Evolutionary conservation across 2,113 vertebrate species (phyloP).

Genomic region (Megaceryle torquata): DNA sequence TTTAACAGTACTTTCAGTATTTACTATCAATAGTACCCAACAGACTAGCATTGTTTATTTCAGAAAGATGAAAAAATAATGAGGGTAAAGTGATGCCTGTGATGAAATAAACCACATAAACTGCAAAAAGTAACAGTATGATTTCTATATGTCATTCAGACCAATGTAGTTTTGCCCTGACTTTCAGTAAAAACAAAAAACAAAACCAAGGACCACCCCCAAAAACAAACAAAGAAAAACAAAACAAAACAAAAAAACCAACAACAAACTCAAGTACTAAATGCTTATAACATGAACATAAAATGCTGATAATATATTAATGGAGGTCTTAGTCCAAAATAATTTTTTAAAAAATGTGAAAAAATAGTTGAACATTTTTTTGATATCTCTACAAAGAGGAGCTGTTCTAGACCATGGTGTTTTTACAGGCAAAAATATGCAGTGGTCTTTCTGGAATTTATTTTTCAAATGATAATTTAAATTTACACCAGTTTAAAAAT

Average conservation of each 20-base stretch:
- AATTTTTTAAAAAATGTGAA: neutral
- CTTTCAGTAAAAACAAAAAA: neutral
- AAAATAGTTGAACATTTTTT: neutral
- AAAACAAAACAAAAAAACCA: no score
- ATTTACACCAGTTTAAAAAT: neutral
- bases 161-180: neutral
- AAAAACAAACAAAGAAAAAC: no score
- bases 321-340: neutral
- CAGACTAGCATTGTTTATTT: neutral
- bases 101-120: neutral
- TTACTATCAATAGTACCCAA: neutral
- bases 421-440: neutral
- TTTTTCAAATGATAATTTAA: neutral
- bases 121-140: neutral
- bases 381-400: neutral
- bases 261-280: neutral
- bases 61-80: neutral
- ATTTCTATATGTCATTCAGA: neutral
- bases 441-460: neutral
- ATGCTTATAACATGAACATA: neutral
- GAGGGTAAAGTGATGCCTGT: neutral
- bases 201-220: no score
- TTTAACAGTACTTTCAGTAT: neutral
- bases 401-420: neutral
- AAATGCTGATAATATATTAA: neutral